A percentile compares a stretch with the other conserved stretches of the same genome.
These are phyloP conservation scores for Drosophila parvula DNA, from an alignment of 1,140 invertebrate genomes.

Conservation along the genomic window DNA sequence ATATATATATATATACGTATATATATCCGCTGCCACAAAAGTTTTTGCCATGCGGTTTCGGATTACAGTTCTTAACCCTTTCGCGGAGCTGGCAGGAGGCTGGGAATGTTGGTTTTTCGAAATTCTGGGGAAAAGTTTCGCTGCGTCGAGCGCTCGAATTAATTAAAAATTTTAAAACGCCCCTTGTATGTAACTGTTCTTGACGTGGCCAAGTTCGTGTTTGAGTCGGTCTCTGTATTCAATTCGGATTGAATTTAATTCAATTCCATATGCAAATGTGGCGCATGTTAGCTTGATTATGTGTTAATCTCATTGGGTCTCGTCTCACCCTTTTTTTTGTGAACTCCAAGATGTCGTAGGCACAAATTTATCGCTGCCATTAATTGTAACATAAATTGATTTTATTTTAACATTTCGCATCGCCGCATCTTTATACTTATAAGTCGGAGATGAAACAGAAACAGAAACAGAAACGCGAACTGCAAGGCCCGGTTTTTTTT, in stretches of 20 bases:
- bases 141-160: slow-evolving; percentile 49
- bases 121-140: slow-evolving; percentile 67
- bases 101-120: slow-evolving; percentile 35
- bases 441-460: slow-evolving; percentile 68
- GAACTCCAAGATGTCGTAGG: slow-evolving; percentile 72
- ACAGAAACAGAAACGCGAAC: slow-evolving; percentile 33
- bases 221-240: slow-evolving; percentile 35
- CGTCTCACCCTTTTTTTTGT: slow-evolving; percentile 38
- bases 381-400: slow-evolving; percentile 83
- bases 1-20: not conserved
- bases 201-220: slow-evolving; percentile 11
- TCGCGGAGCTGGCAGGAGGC: slow-evolving; percentile 25
- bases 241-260: slow-evolving; percentile 74
- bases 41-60: slow-evolving; percentile 73
- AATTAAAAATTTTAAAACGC: slow-evolving; percentile 75
- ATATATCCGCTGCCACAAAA: slow-evolving; percentile 48
- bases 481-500: slow-evolving; percentile 42
- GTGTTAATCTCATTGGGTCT: slow-evolving; percentile 71
- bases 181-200: slow-evolving; percentile 69
- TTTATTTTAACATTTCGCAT: slow-evolving; percentile 83
- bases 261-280: slow-evolving; percentile 78
- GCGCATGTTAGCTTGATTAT: slow-evolving; percentile 81
- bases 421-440: slow-evolving; percentile 58
- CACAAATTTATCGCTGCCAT: slow-evolving; percentile 72
- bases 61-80: slow-evolving; percentile 65